Evolutionary conservation across 2,113 vertebrate genomes (phyloP).

Genomic region (Semnornis frantzii): DNA sequence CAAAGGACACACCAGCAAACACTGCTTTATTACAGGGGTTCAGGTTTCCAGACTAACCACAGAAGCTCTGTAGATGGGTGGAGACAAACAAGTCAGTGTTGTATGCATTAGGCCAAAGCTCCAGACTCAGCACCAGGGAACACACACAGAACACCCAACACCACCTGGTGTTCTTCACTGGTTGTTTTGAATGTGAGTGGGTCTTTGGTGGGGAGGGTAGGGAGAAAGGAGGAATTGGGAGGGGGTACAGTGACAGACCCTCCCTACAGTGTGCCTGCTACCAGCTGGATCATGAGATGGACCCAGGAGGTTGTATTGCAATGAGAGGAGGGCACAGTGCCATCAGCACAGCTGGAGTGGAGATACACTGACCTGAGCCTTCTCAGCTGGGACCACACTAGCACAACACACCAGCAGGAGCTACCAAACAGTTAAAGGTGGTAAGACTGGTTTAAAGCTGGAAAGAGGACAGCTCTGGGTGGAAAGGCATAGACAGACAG

Average conservation of each 20-base stretch:
- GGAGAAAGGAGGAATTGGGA: background rate
- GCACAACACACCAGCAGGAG: background rate
- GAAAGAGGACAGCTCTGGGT: background rate
- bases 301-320: background rate
- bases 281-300: background rate
- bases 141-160: background rate
- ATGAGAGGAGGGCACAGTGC: background rate
- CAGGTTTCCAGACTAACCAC: background rate
- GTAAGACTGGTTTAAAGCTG: background rate
- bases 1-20: background rate
- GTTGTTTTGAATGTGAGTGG: background rate
- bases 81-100: background rate
- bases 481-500: background rate
- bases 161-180: background rate
- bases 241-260: background rate
- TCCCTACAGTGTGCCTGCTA: background rate
- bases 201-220: background rate
- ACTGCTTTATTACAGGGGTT: background rate
- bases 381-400: background rate
- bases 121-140: background rate
- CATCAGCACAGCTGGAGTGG: background rate
- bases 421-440: background rate
- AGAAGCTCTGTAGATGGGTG: background rate
- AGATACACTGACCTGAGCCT: background rate
- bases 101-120: accelerated